Evolutionary conservation across 2,888 invertebrate genomes (phyloP).

Genomic region (Xiphydria camelus): DNA sequence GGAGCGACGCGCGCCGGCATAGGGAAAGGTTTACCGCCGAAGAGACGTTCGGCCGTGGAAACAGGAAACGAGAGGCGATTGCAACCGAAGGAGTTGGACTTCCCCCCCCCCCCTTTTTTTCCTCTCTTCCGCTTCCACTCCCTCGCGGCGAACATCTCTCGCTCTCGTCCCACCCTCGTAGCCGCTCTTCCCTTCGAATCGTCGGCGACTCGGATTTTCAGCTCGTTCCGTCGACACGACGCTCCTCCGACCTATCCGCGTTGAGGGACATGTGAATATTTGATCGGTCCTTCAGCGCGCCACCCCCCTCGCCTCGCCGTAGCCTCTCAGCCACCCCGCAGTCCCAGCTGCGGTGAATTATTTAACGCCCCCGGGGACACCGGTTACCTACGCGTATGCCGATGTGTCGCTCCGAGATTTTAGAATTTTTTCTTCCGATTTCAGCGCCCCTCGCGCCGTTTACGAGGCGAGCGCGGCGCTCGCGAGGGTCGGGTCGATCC

Average conservation of each 20-base stretch:
- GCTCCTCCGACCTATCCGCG: slow-evolving; percentile 33
- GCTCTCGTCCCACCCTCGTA: too few relatives aligned
- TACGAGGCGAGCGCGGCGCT: too few relatives aligned
- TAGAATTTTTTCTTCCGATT: slow-evolving; percentile 29
- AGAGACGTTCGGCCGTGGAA: too few relatives aligned
- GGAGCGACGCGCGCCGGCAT: too few relatives aligned
- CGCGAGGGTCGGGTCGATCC: too few relatives aligned
- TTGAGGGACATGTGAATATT: slow-evolving; percentile 56
- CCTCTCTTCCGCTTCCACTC: too few relatives aligned
- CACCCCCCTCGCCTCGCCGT: slow-evolving; percentile 25
- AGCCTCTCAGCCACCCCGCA: slow-evolving; percentile 44
- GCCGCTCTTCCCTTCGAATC: too few relatives aligned
- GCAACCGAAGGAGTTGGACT: too few relatives aligned
- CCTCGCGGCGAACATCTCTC: too few relatives aligned
- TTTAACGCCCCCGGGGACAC: slow-evolving; percentile 52
- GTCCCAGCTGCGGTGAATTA: slow-evolving; percentile 55
- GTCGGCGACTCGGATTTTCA: slow-evolving; percentile 13
- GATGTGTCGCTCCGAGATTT: slow-evolving; percentile 41
- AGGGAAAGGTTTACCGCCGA: too few relatives aligned
- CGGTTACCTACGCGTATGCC: slow-evolving; percentile 42
- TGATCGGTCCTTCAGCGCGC: slow-evolving; percentile 54
- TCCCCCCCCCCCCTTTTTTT: too few relatives aligned
- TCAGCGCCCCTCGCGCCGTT: background rate
- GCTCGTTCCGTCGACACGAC: slow-evolving; percentile 1
- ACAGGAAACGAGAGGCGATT: too few relatives aligned